A percentile compares a stretch with the other conserved stretches of the same genome.
Conservation (phyloP, 2,113 vertebrate species). For the Cynocephalus volans region DNA sequence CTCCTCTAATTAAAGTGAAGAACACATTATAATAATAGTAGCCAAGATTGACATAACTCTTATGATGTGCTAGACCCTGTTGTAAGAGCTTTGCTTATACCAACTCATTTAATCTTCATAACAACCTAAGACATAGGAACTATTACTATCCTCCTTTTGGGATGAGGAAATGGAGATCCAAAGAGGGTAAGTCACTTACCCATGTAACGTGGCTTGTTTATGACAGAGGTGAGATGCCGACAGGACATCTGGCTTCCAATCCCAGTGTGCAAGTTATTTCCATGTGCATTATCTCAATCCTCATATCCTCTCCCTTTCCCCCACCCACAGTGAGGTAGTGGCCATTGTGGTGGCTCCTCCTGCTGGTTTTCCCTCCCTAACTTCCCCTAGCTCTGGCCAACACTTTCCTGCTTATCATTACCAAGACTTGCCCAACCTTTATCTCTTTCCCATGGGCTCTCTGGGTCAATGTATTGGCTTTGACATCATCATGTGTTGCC, state of each 20-base stretch:
- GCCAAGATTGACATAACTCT: not conserved
- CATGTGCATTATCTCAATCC: not conserved
- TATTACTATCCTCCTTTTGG: not conserved
- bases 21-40: not conserved
- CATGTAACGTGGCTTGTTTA: not conserved
- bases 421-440: not conserved
- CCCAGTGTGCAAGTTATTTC: not conserved
- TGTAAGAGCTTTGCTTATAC: not conserved
- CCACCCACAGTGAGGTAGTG: not conserved
- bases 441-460: not conserved
- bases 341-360: not conserved
- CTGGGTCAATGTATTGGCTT: not conserved
- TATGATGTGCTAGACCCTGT: not conserved
- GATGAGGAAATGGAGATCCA: not conserved
- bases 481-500: not conserved
- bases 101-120: not conserved
- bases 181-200: not conserved
- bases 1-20: not conserved
- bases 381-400: not conserved
- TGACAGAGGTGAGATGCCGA: not conserved
- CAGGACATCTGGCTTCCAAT: not conserved
- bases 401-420: not conserved
- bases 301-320: not conserved
- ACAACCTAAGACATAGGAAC: not conserved
- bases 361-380: not conserved